Conservation (phyloP, 2,797 vertebrate species). For the Lepidocolaptes lacrymiger region DNA sequence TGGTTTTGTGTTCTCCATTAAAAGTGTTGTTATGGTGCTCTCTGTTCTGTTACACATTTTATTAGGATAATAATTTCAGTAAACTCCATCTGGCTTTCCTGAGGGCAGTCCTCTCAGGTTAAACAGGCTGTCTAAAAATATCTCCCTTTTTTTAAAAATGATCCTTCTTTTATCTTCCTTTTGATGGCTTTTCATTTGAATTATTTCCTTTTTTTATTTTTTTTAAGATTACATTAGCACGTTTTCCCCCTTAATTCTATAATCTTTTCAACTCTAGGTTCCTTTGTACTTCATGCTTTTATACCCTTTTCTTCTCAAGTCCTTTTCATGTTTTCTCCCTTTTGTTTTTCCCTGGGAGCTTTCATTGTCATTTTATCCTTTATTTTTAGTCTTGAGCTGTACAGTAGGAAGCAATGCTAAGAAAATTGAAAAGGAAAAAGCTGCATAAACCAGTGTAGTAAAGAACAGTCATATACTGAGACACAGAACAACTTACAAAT, state of each 20-base stretch:
- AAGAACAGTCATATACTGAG: conserved; percentile 28
- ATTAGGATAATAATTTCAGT: conserved; percentile 65
- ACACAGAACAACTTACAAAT: conserved; percentile 50
- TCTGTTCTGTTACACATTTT: conserved; percentile 57
- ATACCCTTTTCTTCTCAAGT: conserved; percentile 69
- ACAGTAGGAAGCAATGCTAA: conserved; percentile 64
- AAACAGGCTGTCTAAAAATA: conserved; percentile 61
- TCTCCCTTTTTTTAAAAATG: background rate
- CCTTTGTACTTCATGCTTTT: conserved; percentile 70
- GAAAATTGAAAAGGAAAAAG: conserved; percentile 59
- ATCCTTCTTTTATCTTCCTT: conserved; percentile 60
- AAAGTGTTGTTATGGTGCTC: conserved; percentile 40
- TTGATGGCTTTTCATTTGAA: conserved; percentile 61
- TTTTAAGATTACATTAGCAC: conserved; percentile 67
- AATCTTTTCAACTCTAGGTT: conserved; percentile 68
- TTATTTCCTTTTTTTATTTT: conserved; percentile 30
- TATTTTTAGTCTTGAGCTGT: conserved; percentile 63
- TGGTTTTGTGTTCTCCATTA: conserved; percentile 15
- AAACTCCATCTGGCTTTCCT: conserved; percentile 66
- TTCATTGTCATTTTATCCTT: conserved; percentile 72
- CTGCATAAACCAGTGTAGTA: background rate
- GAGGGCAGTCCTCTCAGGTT: conserved; percentile 58
- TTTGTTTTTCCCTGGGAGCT: conserved; percentile 72
- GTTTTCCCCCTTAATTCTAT: conserved; percentile 66
- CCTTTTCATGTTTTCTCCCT: conserved; percentile 73